phyloP scores from a whole-genome alignment of 2,888 invertebrate genomes.

The Lepetodrilus schrolli region DNA sequence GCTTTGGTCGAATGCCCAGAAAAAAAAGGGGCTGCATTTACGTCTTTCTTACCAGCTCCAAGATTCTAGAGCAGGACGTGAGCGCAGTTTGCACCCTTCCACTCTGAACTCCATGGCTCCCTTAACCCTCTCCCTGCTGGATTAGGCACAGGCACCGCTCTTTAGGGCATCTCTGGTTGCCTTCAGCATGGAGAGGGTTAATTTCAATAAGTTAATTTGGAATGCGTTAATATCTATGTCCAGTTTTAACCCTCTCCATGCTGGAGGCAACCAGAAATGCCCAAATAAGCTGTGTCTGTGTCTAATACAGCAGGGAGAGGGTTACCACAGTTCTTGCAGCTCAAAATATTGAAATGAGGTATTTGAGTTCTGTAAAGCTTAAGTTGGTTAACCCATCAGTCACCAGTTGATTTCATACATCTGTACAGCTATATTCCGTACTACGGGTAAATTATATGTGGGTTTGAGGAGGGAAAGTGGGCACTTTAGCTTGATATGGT shows the following conservation, averaged over 20 bases:
- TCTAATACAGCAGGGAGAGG: too few species aligned
- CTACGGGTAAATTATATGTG: neutral
- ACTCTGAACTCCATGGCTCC: neutral
- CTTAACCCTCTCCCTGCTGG: too few species aligned
- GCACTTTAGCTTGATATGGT: too few species aligned
- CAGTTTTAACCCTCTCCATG: too few species aligned
- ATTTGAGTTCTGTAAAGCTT: conserved; percentile 31
- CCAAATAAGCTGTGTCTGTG: too few species aligned
- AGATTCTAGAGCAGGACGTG: neutral
- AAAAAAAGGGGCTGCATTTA: neutral
- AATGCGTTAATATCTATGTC: conserved; percentile 31
- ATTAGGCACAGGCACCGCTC: too few species aligned
- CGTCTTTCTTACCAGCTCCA: neutral
- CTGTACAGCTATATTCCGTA: neutral
- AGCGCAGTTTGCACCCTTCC: neutral
- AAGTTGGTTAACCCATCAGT: neutral
- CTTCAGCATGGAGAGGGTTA: too few species aligned
- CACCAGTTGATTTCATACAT: conserved; percentile 12
- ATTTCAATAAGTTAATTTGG: conserved; percentile 36
- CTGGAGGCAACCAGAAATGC: too few species aligned
- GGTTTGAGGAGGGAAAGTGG: neutral
- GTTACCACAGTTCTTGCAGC: conserved; percentile 30
- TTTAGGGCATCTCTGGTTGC: too few species aligned
- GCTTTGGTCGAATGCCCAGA: neutral
- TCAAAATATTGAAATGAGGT: conserved; percentile 32